Base-by-base conservation (phyloP, 2,888 invertebrate species). In the Pemphredon lugubris region DNA sequence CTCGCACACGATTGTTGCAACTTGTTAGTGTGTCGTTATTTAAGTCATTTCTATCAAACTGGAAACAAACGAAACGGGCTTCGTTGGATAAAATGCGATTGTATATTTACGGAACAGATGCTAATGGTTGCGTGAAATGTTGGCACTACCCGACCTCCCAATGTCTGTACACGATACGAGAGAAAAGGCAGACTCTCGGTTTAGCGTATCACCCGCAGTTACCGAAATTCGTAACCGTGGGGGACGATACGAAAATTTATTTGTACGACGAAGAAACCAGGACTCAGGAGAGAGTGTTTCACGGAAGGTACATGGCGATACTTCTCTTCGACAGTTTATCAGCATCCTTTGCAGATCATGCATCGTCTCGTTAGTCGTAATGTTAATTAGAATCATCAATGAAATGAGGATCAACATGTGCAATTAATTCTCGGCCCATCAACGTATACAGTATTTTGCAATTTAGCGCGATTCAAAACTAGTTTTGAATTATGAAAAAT, bases 211-310 rank as follows among this genome's bases (percentile, higher is more conserved):
- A 94, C 84, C 92, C 93, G 20, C 90, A 91, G 9, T 90, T 91
- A 66, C 92, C 91, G 11, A 91, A 91, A 80, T 92, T 92, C 68
- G 89, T 92, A 1, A 93, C 94, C 0, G 92, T 92, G 60, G 94
- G 94, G 0, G 93, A 93, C 79, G 93, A 94, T 83, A 90, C 91
- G 14, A 92, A 91, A 83, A 87, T 94, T 37, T 92, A 91, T 79
- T 91, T 94, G 86, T 94, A 94, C 83, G 94, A 94, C 79, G 94
- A 93, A 88, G 94, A 94, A 89, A 93, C 92, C 11, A 92, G 92
- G 84, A 92, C 91, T 2, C 92, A 92, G 84, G 94, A 94, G 86
- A 90, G 93, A 67, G 91, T 93, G 54, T 92, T 93, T 83, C 91
- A 91, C 76, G 90, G 91, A 60, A 93, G 93, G 93, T 93, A 84